Base-by-base conservation (phyloP, 2,113 vertebrate species). In the Carollia perspicillata region DNA sequence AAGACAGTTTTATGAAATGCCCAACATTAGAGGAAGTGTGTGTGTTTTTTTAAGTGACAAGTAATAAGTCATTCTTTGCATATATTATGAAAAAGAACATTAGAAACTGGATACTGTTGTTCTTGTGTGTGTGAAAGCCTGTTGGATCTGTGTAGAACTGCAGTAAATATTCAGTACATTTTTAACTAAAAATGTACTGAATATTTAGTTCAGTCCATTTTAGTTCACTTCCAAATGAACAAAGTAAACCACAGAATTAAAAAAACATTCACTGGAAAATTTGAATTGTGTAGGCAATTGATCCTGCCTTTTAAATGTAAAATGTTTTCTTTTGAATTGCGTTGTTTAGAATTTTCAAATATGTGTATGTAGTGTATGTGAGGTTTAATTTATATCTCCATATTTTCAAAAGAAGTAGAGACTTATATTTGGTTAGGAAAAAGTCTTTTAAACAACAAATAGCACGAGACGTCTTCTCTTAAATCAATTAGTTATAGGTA, bases 41-140 rank as follows among this genome's bases (percentile, higher is more conserved):
- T 88, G 84, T 95, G 81, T 95, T 96, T 96, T 94, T 79, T 74
- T 81, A 98, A 80, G 78, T 94, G 90, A 96, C 90, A 97, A 93
- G 96, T 92, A 93, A 95, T 97, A 97, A 94, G 95, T 97, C 96
- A 97, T 97, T 95, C 88, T 95, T 81, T 95, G 95, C 94, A 91
- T 95, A 88, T 71, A 96, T 96, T 91, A 90, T 85, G 78, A 81
- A 81, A 96, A 97, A 92, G 42, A 88, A 79, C 49, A 35, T 69
- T 65, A 83, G 92, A 95, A 90, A 97, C 55, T 90, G 6, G 66
- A 95, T 92, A 94, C 40, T 66, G 40, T 53, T 96, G 20, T 87
- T 71, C 65, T 71, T 80, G 26, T 26, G 84, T 93, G 37, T 53
- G 42, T 37, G 35, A 33, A 90, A 72, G 20, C 85, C 90, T 92